These are phyloP conservation scores for Darevskia nairensis DNA, from an alignment of 2,797 vertebrate genomes.

Conservation along the genomic window DNA sequence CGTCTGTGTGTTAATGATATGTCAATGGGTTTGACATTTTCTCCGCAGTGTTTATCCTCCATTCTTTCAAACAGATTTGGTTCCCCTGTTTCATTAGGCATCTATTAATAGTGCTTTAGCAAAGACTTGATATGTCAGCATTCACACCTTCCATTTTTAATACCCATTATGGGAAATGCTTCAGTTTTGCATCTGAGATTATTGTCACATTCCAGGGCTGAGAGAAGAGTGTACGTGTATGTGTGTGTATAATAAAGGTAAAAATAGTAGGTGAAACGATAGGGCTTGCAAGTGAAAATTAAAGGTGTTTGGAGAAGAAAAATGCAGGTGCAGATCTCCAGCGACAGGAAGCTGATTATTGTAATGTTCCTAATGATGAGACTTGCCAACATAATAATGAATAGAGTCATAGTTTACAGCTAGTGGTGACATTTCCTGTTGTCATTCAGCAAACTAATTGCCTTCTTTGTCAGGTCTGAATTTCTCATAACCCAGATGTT, in stretches of 20 bases:
- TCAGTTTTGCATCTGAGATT: conserved; percentile 47
- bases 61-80: conserved; percentile 33
- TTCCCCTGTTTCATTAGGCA: conserved; percentile 8
- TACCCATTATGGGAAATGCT: conserved; percentile 42
- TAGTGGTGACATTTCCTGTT: conserved; percentile 63
- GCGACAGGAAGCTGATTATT: conserved; percentile 66
- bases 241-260: neutral
- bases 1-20: neutral
- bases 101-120: conserved; percentile 32
- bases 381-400: conserved; percentile 66
- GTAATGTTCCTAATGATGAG: conserved; percentile 66
- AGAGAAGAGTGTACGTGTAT: conserved; percentile 35
- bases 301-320: conserved; percentile 46
- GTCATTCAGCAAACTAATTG: conserved; percentile 67
- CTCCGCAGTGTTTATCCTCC: conserved; percentile 12
- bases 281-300: neutral
- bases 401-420: conserved; percentile 65
- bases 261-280: conserved; percentile 53
- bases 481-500: conserved; percentile 56
- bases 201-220: conserved; percentile 30
- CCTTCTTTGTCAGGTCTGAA: conserved; percentile 65
- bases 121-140: conserved; percentile 28
- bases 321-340: conserved; percentile 45
- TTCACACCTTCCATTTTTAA: conserved; percentile 38
- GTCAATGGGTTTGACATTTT: neutral